Percentiles rank a stretch among this genome's conserved stretches.
Evolutionary conservation across 2,888 invertebrate species (phyloP).

Genomic region (Pilophorus perplexus): DNA sequence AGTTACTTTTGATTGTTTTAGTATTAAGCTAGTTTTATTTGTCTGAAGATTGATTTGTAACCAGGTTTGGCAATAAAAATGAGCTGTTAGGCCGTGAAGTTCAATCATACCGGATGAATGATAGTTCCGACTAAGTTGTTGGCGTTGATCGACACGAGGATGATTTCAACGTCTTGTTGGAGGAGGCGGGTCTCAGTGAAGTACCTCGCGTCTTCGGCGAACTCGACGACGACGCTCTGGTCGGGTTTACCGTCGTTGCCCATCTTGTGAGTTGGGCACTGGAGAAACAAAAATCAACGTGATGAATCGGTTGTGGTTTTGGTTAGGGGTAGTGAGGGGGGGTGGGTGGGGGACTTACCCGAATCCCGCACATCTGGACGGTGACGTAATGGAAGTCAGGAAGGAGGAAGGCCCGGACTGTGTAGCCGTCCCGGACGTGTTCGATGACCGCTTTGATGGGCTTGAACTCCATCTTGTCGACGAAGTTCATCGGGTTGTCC

Average conservation of each 20-base stretch:
- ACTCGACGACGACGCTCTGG: slow-evolving; percentile 61
- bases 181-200: slow-evolving; percentile 89
- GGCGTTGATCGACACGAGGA: slow-evolving; percentile 82
- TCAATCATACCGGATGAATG: slow-evolving; percentile 77
- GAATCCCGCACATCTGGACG: slow-evolving; percentile 91
- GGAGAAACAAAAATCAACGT: neutral
- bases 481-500: slow-evolving; percentile 74
- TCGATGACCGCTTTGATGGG: slow-evolving; percentile 92
- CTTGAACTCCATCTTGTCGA: slow-evolving; percentile 81
- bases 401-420: slow-evolving; percentile 84
- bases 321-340: neutral
- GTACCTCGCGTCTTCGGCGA: slow-evolving; percentile 87
- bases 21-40: no score
- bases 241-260: slow-evolving; percentile 70
- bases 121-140: slow-evolving; percentile 92
- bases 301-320: neutral
- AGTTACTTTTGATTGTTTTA: no score
- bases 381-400: slow-evolving; percentile 85
- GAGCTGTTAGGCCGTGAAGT: no score
- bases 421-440: slow-evolving; percentile 96
- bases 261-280: slow-evolving; percentile 78
- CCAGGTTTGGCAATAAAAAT: no score
- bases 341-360: slow-evolving; percentile 57
- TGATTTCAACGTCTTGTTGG: slow-evolving; percentile 85
- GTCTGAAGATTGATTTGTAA: no score